phyloP scores from a whole-genome alignment of 64 coral and sea anemone genomes.

The Dendrophyllia cribrosa region DNA sequence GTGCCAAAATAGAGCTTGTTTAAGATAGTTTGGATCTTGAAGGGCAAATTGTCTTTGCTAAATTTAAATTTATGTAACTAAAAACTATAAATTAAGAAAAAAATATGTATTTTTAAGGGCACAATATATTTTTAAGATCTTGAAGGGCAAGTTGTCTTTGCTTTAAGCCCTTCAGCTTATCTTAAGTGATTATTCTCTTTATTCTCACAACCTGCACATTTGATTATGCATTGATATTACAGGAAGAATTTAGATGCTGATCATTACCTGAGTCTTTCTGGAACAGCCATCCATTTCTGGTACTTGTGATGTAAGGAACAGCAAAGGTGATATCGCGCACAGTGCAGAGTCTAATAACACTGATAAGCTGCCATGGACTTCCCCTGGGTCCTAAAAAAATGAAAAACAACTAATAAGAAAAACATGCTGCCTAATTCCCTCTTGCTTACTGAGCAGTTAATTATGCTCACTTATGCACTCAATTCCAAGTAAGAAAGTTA shows the following conservation, averaged over 20 bases:
- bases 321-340: constrained; percentile 83
- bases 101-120: too few species aligned
- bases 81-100: too few species aligned
- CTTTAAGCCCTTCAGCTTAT: not conserved
- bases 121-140: too few species aligned
- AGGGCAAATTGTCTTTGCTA: too few species aligned
- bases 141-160: not conserved
- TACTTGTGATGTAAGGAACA: constrained; percentile 82
- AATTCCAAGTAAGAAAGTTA: too few species aligned
- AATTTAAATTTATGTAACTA: too few species aligned
- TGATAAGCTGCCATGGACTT: constrained; percentile 89
- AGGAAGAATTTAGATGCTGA: not conserved
- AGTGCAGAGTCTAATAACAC: constrained; percentile 82
- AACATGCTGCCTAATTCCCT: not conserved
- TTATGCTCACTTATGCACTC: too few species aligned
- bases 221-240: not conserved
- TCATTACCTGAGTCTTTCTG: constrained; percentile 40
- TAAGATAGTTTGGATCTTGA: too few species aligned
- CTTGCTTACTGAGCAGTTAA: too few species aligned
- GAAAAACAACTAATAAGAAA: not conserved
- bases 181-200: not conserved
- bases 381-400: constrained; percentile 69
- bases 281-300: constrained; percentile 48
- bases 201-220: not conserved
- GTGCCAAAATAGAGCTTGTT: too few species aligned